Evolutionary conservation across 2,797 vertebrate genomes (phyloP).

Genomic region (Pangasius krempfi): DNA sequence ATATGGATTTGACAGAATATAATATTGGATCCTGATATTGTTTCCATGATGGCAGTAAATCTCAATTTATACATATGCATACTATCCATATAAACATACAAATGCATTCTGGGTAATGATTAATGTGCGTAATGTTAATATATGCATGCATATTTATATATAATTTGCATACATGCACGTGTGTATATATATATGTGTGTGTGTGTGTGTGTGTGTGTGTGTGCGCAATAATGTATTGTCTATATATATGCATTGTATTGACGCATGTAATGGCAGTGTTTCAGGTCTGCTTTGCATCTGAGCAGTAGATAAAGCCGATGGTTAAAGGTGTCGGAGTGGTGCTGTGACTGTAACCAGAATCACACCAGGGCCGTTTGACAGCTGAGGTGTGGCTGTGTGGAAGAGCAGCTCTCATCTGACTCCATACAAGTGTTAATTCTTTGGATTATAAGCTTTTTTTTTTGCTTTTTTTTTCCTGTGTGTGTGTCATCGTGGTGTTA

Average conservation of each 20-base stretch:
- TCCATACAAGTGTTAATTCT: neutral
- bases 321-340: neutral
- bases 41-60: neutral
- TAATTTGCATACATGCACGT: neutral
- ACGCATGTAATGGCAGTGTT: neutral
- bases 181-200: too few species aligned
- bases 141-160: neutral
- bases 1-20: neutral
- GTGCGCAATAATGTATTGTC: too few species aligned
- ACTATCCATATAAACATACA: neutral
- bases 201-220: too few species aligned
- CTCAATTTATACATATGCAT: neutral
- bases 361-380: slow-evolving; percentile 2
- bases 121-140: neutral
- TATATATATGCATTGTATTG: neutral
- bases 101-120: neutral
- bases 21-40: too few species aligned
- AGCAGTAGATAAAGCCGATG: neutral
- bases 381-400: neutral
- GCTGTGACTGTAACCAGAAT: neutral
- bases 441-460: neutral
- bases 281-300: slow-evolving; percentile 22
- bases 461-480: too few species aligned
- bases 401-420: neutral
- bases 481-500: neutral